phyloP scores from a whole-genome alignment of 2,797 vertebrate genomes.

The Amblyopsis hoosieri region DNA sequence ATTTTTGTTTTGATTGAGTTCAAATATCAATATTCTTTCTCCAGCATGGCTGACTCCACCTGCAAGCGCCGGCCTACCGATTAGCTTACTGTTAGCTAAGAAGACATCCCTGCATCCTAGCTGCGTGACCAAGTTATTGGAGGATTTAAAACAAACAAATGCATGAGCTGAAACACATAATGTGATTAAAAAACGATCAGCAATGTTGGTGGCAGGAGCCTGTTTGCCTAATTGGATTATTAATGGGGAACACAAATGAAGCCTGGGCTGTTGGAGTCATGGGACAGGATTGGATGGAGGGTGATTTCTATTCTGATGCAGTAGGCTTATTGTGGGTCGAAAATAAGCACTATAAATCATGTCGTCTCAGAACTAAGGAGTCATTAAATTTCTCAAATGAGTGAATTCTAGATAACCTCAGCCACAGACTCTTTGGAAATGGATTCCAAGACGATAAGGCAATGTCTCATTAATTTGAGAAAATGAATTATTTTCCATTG shows the following conservation, averaged over 20 bases:
- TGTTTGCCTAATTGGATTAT: conserved; percentile 65
- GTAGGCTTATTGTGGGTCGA: conserved; percentile 48
- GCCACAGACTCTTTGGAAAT: conserved; percentile 40
- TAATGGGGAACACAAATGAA: conserved; percentile 68
- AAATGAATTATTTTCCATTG: conserved; percentile 39
- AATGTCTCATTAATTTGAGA: conserved; percentile 55
- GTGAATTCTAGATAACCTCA: conserved; percentile 45
- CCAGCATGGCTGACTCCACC: no score
- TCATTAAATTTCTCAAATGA: conserved; percentile 62
- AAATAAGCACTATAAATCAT: conserved; percentile 67
- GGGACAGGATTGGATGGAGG: conserved; percentile 59
- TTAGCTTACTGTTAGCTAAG: no score
- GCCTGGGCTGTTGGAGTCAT: conserved; percentile 42
- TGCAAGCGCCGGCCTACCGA: no score
- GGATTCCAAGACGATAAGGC: conserved; percentile 47
- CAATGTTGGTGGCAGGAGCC: conserved; percentile 52
- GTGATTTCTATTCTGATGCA: conserved; percentile 56
- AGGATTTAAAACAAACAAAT: conserved; percentile 50
- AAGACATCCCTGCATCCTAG: no score
- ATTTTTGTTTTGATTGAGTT: no score
- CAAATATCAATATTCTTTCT: no score
- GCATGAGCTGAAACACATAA: conserved; percentile 50
- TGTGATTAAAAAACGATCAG: conserved; percentile 65
- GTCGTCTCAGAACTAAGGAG: conserved; percentile 57
- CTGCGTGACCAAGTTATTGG: no score